Percentiles rank a stretch among this genome's conserved stretches.
These are phyloP conservation scores for Ambastaia sidthimunki DNA, from an alignment of 2,797 vertebrate species.

Conservation along the genomic window DNA sequence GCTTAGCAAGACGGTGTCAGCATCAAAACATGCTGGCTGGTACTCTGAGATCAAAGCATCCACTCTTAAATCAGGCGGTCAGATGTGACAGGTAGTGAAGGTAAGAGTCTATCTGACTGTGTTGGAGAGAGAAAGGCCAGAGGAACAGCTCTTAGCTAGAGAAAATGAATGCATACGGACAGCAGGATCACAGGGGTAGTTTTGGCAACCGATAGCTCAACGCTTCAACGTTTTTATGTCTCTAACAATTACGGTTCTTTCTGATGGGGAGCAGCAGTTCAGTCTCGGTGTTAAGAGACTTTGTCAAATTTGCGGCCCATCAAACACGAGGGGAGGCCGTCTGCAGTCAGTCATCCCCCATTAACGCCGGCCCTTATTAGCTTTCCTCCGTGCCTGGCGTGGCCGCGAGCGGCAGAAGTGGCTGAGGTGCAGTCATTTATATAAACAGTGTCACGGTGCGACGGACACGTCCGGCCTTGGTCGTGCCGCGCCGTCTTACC, in stretches of 20 bases:
- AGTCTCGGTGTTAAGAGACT: conserved; percentile 75
- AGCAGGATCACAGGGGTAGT: conserved; percentile 71
- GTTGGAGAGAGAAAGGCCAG: conserved; percentile 61
- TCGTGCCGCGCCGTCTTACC: conserved; percentile 61
- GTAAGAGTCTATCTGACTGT: conserved; percentile 65
- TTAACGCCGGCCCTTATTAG: conserved; percentile 76
- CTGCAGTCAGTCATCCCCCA: conserved; percentile 80
- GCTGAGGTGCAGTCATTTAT: conserved; percentile 78
- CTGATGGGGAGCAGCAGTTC: conserved; percentile 74
- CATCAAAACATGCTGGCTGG: conserved; percentile 66
- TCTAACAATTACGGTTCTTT: conserved; percentile 76
- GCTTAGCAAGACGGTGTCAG: conserved; percentile 66
- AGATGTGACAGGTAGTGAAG: conserved; percentile 68
- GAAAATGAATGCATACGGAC: conserved; percentile 65
- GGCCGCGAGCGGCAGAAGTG: conserved; percentile 69
- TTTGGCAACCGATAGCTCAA: conserved; percentile 69
- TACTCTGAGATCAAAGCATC: conserved; percentile 68
- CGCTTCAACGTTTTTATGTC: conserved; percentile 59
- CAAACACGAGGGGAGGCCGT: conserved; percentile 71
- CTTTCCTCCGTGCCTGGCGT: conserved; percentile 70
- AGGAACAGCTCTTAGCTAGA: conserved; percentile 66
- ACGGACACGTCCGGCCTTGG: conserved; percentile 72
- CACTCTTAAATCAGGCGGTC: conserved; percentile 68
- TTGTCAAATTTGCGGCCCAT: conserved; percentile 77
- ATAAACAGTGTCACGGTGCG: conserved; percentile 78